Evolutionary conservation across 2,797 vertebrate genomes (phyloP), one percentile per base, ranked within the genome.

Genomic region (Muraenolepis orangiensis): DNA sequence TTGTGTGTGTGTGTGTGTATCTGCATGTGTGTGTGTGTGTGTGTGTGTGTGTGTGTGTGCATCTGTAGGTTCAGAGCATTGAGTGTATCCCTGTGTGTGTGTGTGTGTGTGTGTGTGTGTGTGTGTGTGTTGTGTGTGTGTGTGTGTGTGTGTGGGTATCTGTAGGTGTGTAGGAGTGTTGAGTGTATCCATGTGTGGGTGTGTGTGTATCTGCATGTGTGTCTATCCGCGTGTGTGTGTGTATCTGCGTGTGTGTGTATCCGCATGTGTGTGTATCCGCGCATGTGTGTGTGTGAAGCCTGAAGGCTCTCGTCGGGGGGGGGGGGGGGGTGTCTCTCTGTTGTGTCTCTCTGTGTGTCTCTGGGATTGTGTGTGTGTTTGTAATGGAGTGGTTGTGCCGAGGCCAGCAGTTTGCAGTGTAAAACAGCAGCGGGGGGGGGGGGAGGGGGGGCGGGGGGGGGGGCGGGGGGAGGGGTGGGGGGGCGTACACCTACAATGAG

Each of bases 401-500:
- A 91, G 83, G 83, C 91, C 86, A 91, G 89, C 87, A 90, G 72
- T 90, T 89, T 87, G 80, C 79, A 78, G 73, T 74, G 81, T 32
- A 1, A 90, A 83, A 85, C 85, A 82, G 85, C 83, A 83, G 81
- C 80, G 84, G 86, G 84, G n/a, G n/a, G n/a, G n/a, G n/a, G n/a
- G n/a, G n/a, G n/a, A n/a, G n/a, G n/a, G n/a, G n/a, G n/a, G n/a
- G n/a, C n/a, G n/a, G n/a, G n/a, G n/a, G n/a, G n/a, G n/a, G n/a
- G n/a, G n/a, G n/a, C n/a, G n/a, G n/a, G n/a, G n/a, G n/a, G n/a
- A n/a, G n/a, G n/a, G n/a, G n/a, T n/a, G n/a, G n/a, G n/a, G 88
- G 86, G 85, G 77, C 84, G 88, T 87, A 90, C 91, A 91, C 90
- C 90, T 89, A 87, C 87, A 87, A 88, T 72, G 82, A 80, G 84